A percentile compares a stretch with the other conserved stretches of the same genome.
Conservation (phyloP, 2,113 vertebrate genomes). For the Rhea pennata region DNA sequence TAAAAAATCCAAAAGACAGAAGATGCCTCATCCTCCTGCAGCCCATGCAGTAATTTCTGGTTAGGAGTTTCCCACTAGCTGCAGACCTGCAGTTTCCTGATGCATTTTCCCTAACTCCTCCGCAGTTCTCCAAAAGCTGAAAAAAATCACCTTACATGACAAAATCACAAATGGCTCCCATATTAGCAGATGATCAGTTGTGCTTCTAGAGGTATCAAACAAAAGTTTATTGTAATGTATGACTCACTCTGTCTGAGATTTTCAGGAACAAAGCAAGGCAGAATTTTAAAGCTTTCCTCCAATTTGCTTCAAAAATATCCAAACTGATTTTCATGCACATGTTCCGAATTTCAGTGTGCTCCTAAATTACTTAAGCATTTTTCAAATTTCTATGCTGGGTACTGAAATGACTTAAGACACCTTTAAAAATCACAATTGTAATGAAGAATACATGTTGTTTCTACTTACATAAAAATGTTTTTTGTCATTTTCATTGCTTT, state of each 20-base stretch:
- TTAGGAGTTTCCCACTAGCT: neutral
- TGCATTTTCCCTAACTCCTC: neutral
- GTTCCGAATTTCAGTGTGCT: neutral
- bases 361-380: neutral
- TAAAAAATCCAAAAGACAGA: neutral
- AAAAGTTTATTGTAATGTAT: neutral
- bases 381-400: neutral
- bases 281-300: neutral
- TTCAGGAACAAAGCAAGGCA: neutral
- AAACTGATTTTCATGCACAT: neutral
- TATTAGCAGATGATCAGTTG: neutral
- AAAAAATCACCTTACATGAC: accelerated
- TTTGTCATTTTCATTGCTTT: neutral
- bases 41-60: neutral
- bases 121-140: neutral
- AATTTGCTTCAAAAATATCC: neutral
- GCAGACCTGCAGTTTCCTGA: accelerated
- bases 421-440: neutral
- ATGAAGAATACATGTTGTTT: neutral
- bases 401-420: neutral
- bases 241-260: neutral
- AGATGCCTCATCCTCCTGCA: neutral
- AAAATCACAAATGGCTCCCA: accelerated
- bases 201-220: neutral
- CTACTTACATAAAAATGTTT: neutral